Conservation (phyloP, 2,797 vertebrate species). For the Spea hammondii region DNA sequence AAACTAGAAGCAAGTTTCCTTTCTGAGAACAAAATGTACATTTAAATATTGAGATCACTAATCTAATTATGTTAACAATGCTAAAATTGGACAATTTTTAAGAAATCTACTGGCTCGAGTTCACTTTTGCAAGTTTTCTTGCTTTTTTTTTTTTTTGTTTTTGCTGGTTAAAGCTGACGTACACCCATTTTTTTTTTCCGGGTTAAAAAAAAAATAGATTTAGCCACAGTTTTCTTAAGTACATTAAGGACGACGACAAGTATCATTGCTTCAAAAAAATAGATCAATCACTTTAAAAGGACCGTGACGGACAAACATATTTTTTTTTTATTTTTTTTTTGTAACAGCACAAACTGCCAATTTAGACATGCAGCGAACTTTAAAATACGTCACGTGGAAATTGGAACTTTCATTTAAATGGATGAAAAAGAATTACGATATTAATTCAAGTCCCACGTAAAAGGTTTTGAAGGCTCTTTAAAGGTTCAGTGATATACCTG, state of each 20-base stretch:
- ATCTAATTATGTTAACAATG: conserved; percentile 87
- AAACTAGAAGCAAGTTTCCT: conserved; percentile 70
- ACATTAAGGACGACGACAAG: conserved; percentile 9
- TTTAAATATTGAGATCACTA: conserved; percentile 82
- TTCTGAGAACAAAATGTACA: conserved; percentile 79
- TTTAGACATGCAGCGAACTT: conserved; percentile 8
- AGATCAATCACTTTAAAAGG: neutral
- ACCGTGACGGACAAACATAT: conserved; percentile 1
- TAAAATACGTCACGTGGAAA: neutral
- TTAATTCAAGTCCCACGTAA: neutral
- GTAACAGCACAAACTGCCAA: conserved; percentile 7
- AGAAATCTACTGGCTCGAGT: conserved; percentile 73
- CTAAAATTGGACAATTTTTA: conserved; percentile 71
- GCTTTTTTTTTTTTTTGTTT: conserved; percentile 61
- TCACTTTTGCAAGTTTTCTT: conserved; percentile 65
- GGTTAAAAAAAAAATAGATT: conserved; percentile 59
- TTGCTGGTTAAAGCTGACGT: conserved; percentile 71
- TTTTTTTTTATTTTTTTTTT: neutral
- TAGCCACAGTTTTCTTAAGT: conserved; percentile 42
- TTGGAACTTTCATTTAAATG: neutral
- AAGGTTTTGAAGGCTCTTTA: no score
- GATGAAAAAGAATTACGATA: no score
- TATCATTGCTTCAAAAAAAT: conserved; percentile 34
- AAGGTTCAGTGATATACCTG: no score
- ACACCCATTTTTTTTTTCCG: conserved; percentile 48